Conservation (phyloP, 2,888 invertebrate genomes). For the Epirrhoe tristata region DNA sequence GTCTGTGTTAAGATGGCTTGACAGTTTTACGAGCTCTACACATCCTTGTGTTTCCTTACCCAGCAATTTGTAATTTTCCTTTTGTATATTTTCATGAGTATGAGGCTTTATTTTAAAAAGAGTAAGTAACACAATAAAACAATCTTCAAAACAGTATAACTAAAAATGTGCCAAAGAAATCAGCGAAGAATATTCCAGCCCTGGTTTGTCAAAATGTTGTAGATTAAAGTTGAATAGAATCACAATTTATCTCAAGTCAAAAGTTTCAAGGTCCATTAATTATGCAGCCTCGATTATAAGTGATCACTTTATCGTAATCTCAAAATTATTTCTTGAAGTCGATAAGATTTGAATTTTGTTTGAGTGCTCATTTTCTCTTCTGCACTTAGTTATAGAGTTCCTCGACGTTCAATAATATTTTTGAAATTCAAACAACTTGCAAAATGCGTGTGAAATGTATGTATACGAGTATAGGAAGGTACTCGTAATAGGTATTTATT, state of each 20-base stretch:
- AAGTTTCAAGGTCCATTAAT: slow-evolving; percentile 7
- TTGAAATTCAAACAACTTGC: too few relatives aligned
- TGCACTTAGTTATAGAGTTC: too few relatives aligned
- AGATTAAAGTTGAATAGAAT: not conserved
- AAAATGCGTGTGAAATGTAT: too few relatives aligned
- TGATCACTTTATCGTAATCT: not conserved
- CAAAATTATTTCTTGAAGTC: not conserved
- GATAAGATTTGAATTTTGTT: not conserved
- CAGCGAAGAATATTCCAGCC: not conserved
- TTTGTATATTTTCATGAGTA: not conserved
- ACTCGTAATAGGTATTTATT: too few relatives aligned
- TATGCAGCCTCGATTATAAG: not conserved
- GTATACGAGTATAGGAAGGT: too few relatives aligned
- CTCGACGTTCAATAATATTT: too few relatives aligned
- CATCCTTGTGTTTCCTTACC: not conserved
- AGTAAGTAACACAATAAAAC: not conserved
- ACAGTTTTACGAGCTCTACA: not conserved
- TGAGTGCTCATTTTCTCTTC: not conserved
- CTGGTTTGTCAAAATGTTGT: not conserved
- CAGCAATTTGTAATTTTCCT: not conserved
- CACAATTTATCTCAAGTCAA: not conserved
- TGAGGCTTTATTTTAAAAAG: not conserved
- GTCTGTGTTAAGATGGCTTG: not conserved
- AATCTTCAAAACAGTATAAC: not conserved
- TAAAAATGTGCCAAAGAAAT: not conserved